Base-by-base conservation (phyloP, 1,140 invertebrate genomes). In the Calycopis cecrops region DNA sequence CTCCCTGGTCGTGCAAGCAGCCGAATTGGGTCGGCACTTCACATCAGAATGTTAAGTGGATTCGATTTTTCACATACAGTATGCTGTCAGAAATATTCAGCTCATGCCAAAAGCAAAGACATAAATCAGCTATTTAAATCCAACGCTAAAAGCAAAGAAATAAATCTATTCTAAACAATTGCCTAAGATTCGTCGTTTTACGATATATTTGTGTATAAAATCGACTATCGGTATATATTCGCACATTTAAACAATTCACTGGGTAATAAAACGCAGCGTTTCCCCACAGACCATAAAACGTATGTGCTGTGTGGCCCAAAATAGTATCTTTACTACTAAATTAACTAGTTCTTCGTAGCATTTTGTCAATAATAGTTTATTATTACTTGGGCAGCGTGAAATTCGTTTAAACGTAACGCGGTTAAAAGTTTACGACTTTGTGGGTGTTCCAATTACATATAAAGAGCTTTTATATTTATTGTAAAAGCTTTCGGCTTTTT, bases 241-340 rank as follows among this genome's bases (percentile, higher is more conserved):
- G 55, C 65, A 61, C 62, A 60, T 70, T 75, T 75, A 67, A 44
- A 16, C 40, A 16, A 9, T 16, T 16, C 14, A 4, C 49, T 59
- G 16, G 44, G 60, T 59, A 64, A 52, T 73, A 73, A 71, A 76
- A 71, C 56, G 55, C 40, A 17, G 34, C 50, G 59, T 66, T 69
- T 62, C 57, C 61, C 62, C 62, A 60, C 76, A 67, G 52, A 54
- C 57, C 60, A 62, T 52, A 65, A 68, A 69, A 68, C 65, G 61
- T 67, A 62, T 55, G 65, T 67, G 58, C 61, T 67, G 63, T 65
- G 65, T 62, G 60, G 38, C 58, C 58, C 61, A 57, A 70, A 75
- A 67, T 65, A 66, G 52, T 57, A 35, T 50, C 57, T 62, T 64
- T 61, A 62, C 47, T 57, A 34, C 10, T 60, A 52, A 60, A 59